phyloP scores from a whole-genome alignment of 2,113 vertebrate species.

The Chamaetylas fuelleborni region DNA sequence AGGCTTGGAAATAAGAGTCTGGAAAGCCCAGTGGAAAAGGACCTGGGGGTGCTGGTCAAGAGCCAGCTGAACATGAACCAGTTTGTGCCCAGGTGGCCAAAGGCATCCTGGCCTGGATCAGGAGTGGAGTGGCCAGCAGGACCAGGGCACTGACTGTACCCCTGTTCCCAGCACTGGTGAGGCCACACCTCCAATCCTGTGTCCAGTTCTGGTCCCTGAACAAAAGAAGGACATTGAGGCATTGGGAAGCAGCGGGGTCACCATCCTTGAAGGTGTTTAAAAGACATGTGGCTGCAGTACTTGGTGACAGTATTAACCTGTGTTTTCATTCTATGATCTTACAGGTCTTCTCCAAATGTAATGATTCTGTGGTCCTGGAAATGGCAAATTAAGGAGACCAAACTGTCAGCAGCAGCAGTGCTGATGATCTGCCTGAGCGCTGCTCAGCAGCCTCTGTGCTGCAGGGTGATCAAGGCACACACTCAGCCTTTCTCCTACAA shows the following conservation, averaged over 20 bases:
- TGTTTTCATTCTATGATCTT: neutral
- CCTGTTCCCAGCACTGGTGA: accelerated
- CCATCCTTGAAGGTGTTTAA: neutral
- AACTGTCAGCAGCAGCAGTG: neutral
- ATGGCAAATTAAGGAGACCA: neutral
- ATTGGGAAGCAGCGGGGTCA: neutral
- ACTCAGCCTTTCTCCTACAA: neutral
- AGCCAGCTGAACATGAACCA: neutral
- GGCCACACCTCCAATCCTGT: accelerated
- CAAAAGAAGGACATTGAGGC: neutral
- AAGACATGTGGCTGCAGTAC: neutral
- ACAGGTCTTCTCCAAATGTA: neutral
- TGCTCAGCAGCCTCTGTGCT: neutral
- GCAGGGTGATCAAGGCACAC: accelerated
- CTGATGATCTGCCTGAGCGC: neutral
- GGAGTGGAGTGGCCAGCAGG: neutral
- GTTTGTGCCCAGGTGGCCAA: neutral
- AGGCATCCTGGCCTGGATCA: neutral
- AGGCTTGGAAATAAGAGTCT: neutral
- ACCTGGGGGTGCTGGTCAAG: neutral
- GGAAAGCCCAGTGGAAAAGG: neutral
- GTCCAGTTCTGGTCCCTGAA: neutral
- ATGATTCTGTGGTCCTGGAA: neutral
- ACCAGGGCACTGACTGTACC: neutral
- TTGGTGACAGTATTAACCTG: neutral